Evolutionary conservation across 1,140 invertebrate genomes (phyloP), one percentile per base, ranked within the genome.

Genomic region (Amyelois transitella): DNA sequence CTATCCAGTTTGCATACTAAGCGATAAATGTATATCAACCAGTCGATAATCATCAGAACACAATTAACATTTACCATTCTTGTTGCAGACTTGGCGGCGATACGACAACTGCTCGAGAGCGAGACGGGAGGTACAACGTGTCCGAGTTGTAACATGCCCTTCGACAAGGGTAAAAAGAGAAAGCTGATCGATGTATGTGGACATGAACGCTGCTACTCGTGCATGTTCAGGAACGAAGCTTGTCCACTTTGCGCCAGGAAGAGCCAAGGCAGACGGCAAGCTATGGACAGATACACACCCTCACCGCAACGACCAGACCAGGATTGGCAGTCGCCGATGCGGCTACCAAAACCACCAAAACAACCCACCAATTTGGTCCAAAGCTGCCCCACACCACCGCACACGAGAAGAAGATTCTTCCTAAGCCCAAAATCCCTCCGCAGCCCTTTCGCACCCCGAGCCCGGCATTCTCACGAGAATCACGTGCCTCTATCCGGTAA

Each of bases 91-190:
- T 68, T 88, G 56, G 85, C 85, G 47, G 85, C 85, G 24, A 72
- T 88, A 58, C 69, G 85, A 58, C 82, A 88, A 62, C 70, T 88
- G n/a, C 72, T 88, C 56, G 85, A 88, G 52, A 86, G 76, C 66
- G 85, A 88, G 65, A 85, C 82, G 38, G 90, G 90, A 25, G 91
- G 91, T 59, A 90, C 90, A 25, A 91, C 89, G 44, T 96, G 94
- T 88, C 94, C 94, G 53, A 94, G 94, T 78, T 95, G 94, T 89
- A 93, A 94, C 81, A 96, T 97, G 92, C 96, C 96, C 61, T 98
- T 97, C 90, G 96, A 98, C 88, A 96, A 96, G 88, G 96, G 96
- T 85, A 97, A 97, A 88, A 97, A 97, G 89, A 92, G 97, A 81
- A 94, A 95, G 77, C 90, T 98, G 68, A 97, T 97, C 79, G 97